Evolutionary conservation across 2,888 invertebrate genomes (phyloP).

Genomic region (Lasioglossum pauxillum): DNA sequence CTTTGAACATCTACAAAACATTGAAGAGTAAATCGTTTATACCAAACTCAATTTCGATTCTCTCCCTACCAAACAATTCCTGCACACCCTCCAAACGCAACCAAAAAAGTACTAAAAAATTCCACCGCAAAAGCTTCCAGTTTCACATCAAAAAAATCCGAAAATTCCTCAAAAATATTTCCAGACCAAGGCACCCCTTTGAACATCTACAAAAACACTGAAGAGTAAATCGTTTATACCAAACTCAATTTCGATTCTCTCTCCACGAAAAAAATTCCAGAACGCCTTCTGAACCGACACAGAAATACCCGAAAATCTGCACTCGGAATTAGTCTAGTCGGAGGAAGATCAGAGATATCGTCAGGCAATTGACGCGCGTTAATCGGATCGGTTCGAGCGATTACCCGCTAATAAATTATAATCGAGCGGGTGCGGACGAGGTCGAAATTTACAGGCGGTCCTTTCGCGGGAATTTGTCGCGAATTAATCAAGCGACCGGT

Average conservation of each 20-base stretch:
- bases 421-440: constrained; percentile 2
- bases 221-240: background rate
- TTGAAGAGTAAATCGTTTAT: background rate
- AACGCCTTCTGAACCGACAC: background rate
- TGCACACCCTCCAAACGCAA: no score
- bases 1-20: background rate
- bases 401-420: background rate
- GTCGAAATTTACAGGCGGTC: background rate
- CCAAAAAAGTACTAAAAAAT: no score
- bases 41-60: background rate
- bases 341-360: background rate
- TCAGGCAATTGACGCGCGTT: background rate
- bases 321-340: background rate
- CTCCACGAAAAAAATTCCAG: background rate
- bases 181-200: no score
- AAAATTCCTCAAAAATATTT: no score
- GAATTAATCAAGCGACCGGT: constrained; percentile 1
- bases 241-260: background rate
- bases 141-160: no score
- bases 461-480: background rate
- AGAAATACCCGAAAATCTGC: no score
- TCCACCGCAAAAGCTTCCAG: no score
- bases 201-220: no score
- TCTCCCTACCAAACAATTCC: no score
- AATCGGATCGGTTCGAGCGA: background rate